phyloP scores from a whole-genome alignment of 1,140 invertebrate genomes.

The Zaprionus africanus region DNA sequence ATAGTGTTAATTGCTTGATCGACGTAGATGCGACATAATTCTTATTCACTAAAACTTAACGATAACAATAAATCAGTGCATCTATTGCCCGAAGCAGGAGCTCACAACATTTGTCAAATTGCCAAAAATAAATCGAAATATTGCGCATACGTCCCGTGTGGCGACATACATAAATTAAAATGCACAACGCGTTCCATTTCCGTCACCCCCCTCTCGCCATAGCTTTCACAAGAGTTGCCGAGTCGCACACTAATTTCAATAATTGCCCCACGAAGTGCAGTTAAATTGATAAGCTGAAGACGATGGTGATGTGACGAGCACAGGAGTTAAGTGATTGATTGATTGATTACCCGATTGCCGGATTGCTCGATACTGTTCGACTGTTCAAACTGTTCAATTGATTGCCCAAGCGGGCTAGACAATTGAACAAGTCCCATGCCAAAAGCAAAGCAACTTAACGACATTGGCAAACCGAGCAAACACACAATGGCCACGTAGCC shows the following conservation, averaged over 20 bases:
- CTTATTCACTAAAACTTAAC: not conserved
- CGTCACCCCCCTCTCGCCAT: not conserved
- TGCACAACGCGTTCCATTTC: conserved; percentile 20
- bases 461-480: conserved; percentile 11
- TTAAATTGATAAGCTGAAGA: conserved; percentile 44
- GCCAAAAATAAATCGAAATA: conserved; percentile 4
- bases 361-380: conserved; percentile 52
- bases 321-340: conserved; percentile 49
- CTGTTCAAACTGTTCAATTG: conserved; percentile 28
- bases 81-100: conserved; percentile 6
- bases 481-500: conserved; percentile 37
- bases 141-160: conserved; percentile 34
- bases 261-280: conserved; percentile 55
- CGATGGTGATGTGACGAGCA: conserved; percentile 11
- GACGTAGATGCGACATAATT: too few relatives aligned
- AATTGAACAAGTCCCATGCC: conserved; percentile 47
- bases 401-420: conserved; percentile 28
- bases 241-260: conserved; percentile 38
- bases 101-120: conserved; percentile 33
- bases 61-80: not conserved
- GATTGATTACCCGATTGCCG: conserved; percentile 50
- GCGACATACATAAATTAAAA: conserved; percentile 18
- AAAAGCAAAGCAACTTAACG: conserved; percentile 36
- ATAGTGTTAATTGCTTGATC: not conserved
- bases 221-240: not conserved